A percentile compares a stretch with the other conserved stretches of the same genome.
Evolutionary conservation across 2,888 invertebrate genomes (phyloP).

Genomic region (Lasioglossum leucozonium): DNA sequence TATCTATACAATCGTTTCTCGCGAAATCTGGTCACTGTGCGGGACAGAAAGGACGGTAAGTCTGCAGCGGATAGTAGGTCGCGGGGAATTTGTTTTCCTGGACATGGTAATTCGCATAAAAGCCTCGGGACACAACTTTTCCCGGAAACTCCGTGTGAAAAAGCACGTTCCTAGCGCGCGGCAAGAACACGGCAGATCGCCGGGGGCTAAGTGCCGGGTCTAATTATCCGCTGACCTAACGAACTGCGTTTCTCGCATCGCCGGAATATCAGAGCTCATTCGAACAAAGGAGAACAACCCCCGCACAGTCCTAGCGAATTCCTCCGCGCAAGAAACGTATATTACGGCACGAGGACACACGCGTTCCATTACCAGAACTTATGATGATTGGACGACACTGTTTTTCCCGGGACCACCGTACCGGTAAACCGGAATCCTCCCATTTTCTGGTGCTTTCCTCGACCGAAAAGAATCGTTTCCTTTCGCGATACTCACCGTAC

Average conservation of each 20-base stretch:
- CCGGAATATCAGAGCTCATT: slow-evolving; percentile 40
- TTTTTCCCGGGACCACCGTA: neutral
- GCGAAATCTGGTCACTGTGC: neutral
- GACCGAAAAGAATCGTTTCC: neutral
- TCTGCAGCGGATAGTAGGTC: neutral
- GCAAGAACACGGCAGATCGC: slow-evolving; percentile 36
- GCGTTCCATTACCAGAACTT: slow-evolving; percentile 32
- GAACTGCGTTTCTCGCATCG: slow-evolving; percentile 53
- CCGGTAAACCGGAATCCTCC: neutral
- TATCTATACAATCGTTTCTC: too few species aligned
- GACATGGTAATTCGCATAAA: slow-evolving; percentile 4
- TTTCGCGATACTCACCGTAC: neutral
- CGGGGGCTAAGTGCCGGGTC: slow-evolving; percentile 36
- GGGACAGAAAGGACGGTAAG: neutral
- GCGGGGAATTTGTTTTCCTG: neutral
- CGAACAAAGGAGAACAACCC: slow-evolving; percentile 1
- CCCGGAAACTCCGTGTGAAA: slow-evolving; percentile 25
- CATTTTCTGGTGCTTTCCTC: neutral
- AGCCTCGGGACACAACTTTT: neutral
- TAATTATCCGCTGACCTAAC: slow-evolving; percentile 59
- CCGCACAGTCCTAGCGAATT: slow-evolving; percentile 18
- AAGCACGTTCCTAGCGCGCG: slow-evolving; percentile 10
- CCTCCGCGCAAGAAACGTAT: slow-evolving; percentile 31
- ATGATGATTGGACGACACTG: slow-evolving; percentile 41
- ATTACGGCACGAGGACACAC: slow-evolving; percentile 28